Base-by-base conservation (phyloP, 2,888 invertebrate species). In the Dyspetes luteomarginatus region DNA sequence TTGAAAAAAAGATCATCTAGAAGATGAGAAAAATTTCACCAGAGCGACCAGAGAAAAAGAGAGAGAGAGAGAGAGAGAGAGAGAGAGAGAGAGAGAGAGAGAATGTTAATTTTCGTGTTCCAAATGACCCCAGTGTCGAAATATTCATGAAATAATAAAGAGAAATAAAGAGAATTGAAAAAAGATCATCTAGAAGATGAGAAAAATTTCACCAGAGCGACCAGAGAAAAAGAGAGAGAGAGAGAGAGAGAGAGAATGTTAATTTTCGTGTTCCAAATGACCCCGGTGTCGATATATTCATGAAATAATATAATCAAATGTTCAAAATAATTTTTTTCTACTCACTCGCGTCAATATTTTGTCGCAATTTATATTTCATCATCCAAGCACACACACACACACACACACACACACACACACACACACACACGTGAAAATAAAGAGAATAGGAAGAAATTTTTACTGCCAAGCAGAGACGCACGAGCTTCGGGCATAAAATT, bases 401-500 rank as follows among this genome's bases (percentile, higher is more conserved):
- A n/a, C n/a, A n/a, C n/a, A n/a, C n/a, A n/a, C n/a, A n/a, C n/a
- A n/a, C n/a, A n/a, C n/a, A n/a, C n/a, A n/a, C n/a, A n/a, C n/a
- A n/a, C n/a, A n/a, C n/a, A n/a, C n/a, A n/a, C n/a, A 72, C 60
- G 41, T 22, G 64, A 67, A 60, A 52, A n/a, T n/a, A 26, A 55
- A 30, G 43, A 81, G 72, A 82, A 78, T 81, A 55, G 78, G 78
- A 81, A 78, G 78, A 81, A 83, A n/a, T n/a, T n/a, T 83, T 84
- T 79, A 82, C 76, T 67, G 79, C 81, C 83, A n/a, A n/a, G n/a
- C n/a, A n/a, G 79, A 78, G 78, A 83, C 81, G 72, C 60, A 58
- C 52, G 65, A 78, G 73, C 69, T 81, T 65, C 64, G 76, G 71
- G 78, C 83, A 81, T 84, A 84, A 84, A 84, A 82, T 73, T 81